Percentiles rank a stretch among this genome's conserved stretches.
These are phyloP conservation scores for Drosophila neocordata DNA, from an alignment of 1,140 invertebrate species.

Conservation along the genomic window DNA sequence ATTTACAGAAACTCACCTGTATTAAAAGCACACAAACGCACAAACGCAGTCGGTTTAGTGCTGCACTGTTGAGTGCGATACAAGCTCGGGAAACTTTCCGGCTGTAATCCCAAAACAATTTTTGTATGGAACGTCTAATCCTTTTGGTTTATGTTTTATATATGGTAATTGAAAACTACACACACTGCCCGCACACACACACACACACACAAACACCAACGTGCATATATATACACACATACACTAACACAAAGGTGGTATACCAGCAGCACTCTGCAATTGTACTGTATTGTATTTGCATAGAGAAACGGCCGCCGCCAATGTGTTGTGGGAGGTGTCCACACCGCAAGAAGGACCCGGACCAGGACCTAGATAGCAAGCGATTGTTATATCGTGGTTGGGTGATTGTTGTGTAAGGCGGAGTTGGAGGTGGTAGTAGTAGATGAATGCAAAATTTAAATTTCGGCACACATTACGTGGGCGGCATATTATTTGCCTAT, in stretches of 20 bases:
- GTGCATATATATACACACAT: slow-evolving; percentile 16
- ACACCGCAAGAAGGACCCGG: slow-evolving; percentile 1
- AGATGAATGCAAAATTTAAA: slow-evolving; percentile 58
- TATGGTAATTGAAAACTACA: slow-evolving; percentile 61
- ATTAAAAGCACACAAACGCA: slow-evolving; percentile 12
- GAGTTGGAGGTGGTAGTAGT: background rate
- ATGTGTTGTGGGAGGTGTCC: slow-evolving; percentile 16
- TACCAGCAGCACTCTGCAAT: slow-evolving; percentile 25
- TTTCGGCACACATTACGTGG: slow-evolving; percentile 79
- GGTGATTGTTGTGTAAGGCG: background rate
- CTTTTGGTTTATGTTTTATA: slow-evolving; percentile 69
- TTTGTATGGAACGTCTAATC: slow-evolving; percentile 46
- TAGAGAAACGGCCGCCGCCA: slow-evolving; percentile 28
- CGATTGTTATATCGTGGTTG: background rate
- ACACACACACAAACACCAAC: slow-evolving; percentile 15
- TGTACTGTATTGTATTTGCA: slow-evolving; percentile 63
- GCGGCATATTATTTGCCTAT: slow-evolving; percentile 62
- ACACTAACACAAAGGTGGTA: slow-evolving; percentile 10
- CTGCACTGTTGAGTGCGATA: background rate
- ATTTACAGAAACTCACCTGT: slow-evolving; percentile 69
- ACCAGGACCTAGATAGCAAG: background rate
- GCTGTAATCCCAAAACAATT: slow-evolving; percentile 23
- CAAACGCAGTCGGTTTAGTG: background rate
- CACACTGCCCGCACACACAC: slow-evolving; percentile 23
- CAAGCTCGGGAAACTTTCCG: slow-evolving; percentile 24